Percentiles rank a stretch among this genome's conserved stretches.
Conservation (phyloP, 2,113 vertebrate genomes). For the Grantiella picta region DNA sequence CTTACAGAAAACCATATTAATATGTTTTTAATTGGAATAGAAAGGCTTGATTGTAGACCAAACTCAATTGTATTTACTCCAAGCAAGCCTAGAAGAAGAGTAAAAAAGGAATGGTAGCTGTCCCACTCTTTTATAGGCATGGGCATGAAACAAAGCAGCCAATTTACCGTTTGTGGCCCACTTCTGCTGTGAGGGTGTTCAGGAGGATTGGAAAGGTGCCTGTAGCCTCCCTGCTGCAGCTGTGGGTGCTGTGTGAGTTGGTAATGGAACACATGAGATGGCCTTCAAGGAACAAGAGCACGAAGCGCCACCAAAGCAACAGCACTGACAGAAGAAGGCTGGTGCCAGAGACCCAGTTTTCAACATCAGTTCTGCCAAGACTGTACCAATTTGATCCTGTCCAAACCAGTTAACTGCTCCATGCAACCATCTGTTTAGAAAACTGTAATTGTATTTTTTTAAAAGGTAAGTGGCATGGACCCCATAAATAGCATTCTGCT, state of each 20-base stretch:
- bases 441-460: background rate
- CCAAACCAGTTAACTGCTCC: background rate
- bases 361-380: background rate
- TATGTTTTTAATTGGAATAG: background rate
- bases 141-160: background rate
- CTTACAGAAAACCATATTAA: background rate
- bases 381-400: background rate
- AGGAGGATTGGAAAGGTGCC: background rate
- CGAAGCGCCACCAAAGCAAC: background rate
- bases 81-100: background rate
- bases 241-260: accelerated
- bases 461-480: background rate
- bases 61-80: background rate
- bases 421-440: background rate
- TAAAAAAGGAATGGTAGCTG: background rate
- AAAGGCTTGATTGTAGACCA: background rate
- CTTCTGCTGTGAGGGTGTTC: background rate
- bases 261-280: background rate
- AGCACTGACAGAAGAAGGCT: background rate
- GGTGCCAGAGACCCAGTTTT: background rate
- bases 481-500: background rate
- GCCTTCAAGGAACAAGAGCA: background rate
- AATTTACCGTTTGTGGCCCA: background rate
- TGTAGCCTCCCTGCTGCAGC: background rate
- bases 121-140: background rate